Conservation (phyloP, 1,140 invertebrate species). For the Charaxes varanes region DNA sequence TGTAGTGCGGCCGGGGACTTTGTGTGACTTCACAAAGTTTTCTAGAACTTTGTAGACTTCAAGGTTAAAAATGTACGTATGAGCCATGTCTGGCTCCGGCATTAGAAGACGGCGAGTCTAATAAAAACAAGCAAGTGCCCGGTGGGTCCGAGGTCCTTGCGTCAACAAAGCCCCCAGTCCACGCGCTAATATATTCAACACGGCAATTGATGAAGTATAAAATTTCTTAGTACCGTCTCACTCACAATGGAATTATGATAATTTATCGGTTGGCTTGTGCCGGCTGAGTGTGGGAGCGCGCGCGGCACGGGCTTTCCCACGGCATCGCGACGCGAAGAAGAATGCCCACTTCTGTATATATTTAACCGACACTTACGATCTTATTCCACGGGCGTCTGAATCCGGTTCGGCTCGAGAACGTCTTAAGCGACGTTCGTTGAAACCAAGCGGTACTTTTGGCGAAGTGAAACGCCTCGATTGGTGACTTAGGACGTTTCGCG, state of each 20-base stretch:
- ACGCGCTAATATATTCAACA: conserved; percentile 71
- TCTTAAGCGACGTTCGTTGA: conserved; percentile 36
- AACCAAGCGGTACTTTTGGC: conserved; percentile 26
- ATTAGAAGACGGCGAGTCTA: no score
- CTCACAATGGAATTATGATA: conserved; percentile 74
- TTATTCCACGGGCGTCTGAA: conserved; percentile 20
- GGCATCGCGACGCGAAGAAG: conserved; percentile 33
- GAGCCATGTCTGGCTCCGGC: no score
- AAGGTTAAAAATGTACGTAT: no score
- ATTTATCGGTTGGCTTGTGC: conserved; percentile 74
- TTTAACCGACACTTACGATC: conserved; percentile 39
- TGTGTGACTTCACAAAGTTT: no score
- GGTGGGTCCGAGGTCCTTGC: conserved; percentile 11
- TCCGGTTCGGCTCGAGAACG: conserved; percentile 20
- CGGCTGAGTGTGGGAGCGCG: conserved; percentile 70
- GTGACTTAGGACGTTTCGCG: conserved; percentile 43
- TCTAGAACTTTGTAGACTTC: no score
- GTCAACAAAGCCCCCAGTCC: conserved; percentile 51
- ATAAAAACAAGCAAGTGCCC: conserved; percentile 3
- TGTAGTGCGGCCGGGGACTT: no score
- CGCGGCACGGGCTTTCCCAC: conserved; percentile 71
- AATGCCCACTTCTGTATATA: conserved; percentile 38
- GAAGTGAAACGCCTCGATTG: conserved; percentile 23
- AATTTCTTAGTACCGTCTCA: conserved; percentile 73
- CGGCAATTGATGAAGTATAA: conserved; percentile 72